Base-by-base conservation (phyloP, 2,888 invertebrate species). In the Rugalucina vietnamica region DNA sequence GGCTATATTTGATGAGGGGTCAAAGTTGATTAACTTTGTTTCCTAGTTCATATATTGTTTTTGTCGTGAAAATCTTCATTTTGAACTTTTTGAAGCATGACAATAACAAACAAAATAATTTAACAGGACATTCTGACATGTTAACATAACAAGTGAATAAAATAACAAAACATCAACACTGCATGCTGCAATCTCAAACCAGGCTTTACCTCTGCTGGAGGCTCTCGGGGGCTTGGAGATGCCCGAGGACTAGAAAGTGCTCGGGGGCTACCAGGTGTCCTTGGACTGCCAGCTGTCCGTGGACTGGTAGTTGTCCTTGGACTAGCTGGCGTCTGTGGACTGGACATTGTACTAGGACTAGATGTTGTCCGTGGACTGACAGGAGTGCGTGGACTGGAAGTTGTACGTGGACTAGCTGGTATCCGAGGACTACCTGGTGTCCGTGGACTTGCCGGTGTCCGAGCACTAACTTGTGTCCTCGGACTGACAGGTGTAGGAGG, bases 191-290 rank as follows among this genome's bases (percentile, higher is more conserved):
- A 34, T 65, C 32, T 3, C 34, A 65, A 12, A 65, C 65, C 65
- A 65, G 34, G 65, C 65, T 65, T 65, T 65, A 65, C 65, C 65
- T 65, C 65, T 34, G 3, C 2, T 65, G 32, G 32, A 43, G 8
- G 43, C 34, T 65, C 65, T 1, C 34, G 3, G 1, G 65, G 34
- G 18, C 43, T 43, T 18, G 18, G 10, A 12, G 43, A 43, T 43
- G 43, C 18, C 43, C 43, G 43, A 8, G 43, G 43, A 18, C 65
- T 65, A 18, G 34, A 32, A 65, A 34, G 65, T 18, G 29, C 8
- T n/a, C 81, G 84, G 70, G 86, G 86, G 60, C 82, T 81, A 0
- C 81, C 82, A 21, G 81, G 76, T 39, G 80, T 54, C 21, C 81
- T 54, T n/a, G n/a, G n/a, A n/a, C n/a, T n/a, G n/a, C n/a, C n/a